Base-by-base conservation (phyloP, 2,113 vertebrate species). In the Eurypyga helias region DNA sequence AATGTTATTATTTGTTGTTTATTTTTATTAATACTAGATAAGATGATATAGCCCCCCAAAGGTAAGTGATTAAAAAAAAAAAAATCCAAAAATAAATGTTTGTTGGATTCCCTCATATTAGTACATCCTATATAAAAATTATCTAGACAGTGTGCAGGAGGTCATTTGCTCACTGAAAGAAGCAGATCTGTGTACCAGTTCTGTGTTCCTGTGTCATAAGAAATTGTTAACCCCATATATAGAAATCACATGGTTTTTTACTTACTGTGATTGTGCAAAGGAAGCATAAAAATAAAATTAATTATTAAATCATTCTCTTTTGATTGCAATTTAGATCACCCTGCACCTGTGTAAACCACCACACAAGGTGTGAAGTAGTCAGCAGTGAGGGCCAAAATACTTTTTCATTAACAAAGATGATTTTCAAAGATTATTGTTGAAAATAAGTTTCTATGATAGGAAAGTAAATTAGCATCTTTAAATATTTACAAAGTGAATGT, bases 331-430 rank as follows among this genome's bases (percentile, higher is more conserved):
- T 92, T 96, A 62, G 64, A 85, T 86, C 62, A 80, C 38, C 38
- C 51, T 23, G 60, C 96, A 96, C 79, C 95, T 95, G 95, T 73
- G 87, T 19, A 95, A 96, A 92, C 95, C 91, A 93, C 76, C 43
- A 88, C 90, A 88, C 25, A 90, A 94, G 79, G 82, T 43, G 60
- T 93, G 60, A 92, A 90, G 13, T 12, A 91, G 57, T 89, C 48
- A 89, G 61, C 28, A 79, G 25, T 0, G 0, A 92, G 76, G 49
- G 54, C 51, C 58, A 70, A 84, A 95, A 89, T 43, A 93, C 7
- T 17, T 73, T 57, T 78, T 89, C 82, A 62, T 15, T 80, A 90
- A 60, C 43, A 88, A 77, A 94, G 80, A 87, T 86, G 34, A 17
- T 91, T 95, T 65, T 41, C 77, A 65, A 81, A 90, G 84, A 91